Evolutionary conservation across 2,113 vertebrate species (phyloP), one percentile per base, ranked within the genome.

Genomic region (Polypterus bichir): DNA sequence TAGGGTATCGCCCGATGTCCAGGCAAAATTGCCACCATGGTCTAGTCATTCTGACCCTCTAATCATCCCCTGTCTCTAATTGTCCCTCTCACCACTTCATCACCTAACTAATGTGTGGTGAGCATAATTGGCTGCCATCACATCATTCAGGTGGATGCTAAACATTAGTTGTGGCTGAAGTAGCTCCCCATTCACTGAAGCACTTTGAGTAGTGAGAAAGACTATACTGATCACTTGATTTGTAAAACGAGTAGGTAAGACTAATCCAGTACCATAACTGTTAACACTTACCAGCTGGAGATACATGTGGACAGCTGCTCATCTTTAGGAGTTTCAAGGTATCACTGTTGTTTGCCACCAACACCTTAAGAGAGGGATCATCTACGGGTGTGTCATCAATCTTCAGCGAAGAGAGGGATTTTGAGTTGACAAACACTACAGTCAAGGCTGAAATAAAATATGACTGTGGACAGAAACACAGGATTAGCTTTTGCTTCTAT

Each of bases 391-490:
- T 98, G 72, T 97, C 94, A 2, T 97, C 93, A 52, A 97, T 97
- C 84, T 97, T 97, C 65, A 98, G 87, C 0, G 94, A 98, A 5
- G 93, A 97, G 64, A 98, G 77, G 2, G 94, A 98, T 69, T 98
- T 98, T 71, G 94, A 98, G 84, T 98, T 98, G 75, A 98, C 94
- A 54, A 98, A 98, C 68, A 98, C 93, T 75, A 98, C 94, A 0
- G 94, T 98, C 79, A 98, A 79, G 44, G 94, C 94, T 44, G 94
- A 97, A 82, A 97, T 93, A 69, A 91, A 91, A 61, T 91, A 88
- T 70, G 89, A 90, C 89, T 91, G 78, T 49, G 60, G 67, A 67
- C 65, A 63, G 47, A 67, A 8, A 45, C n/a, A 27, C 9, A 60
- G 9, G 46, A 27, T 27, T 27, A 27, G 27, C 27, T 27, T 27